phyloP scores from a whole-genome alignment of 37 sponge, comb jelly and placozoan genomes.

The Hexactinellida sp. region DNA sequence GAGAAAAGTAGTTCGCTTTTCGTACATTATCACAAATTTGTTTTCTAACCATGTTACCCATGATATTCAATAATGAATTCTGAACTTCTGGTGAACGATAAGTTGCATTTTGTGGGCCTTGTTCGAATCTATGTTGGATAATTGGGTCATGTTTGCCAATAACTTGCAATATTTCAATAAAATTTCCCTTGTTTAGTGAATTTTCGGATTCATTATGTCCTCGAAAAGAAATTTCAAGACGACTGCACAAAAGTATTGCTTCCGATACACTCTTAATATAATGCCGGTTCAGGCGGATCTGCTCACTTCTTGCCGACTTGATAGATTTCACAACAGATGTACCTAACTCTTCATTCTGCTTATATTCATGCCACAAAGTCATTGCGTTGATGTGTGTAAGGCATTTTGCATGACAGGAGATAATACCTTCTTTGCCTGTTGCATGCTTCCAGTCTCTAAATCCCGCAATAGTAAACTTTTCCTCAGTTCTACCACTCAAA shows the following conservation, averaged over 20 bases:
- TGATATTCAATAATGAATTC: not conserved
- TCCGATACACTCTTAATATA: slow-evolving; percentile 44
- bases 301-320: not conserved
- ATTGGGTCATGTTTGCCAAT: too few relatives aligned
- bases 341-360: not conserved
- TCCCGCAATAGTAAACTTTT: not conserved
- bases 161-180: too few relatives aligned
- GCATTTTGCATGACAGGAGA: too few relatives aligned
- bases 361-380: too few relatives aligned
- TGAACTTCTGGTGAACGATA: not conserved
- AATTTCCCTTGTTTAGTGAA: too few relatives aligned
- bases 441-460: slow-evolving; percentile 31
- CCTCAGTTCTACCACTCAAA: too few relatives aligned
- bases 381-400: too few relatives aligned
- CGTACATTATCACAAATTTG: not conserved
- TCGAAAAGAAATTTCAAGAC: slow-evolving; percentile 39
- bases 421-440: not conserved
- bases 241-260: slow-evolving; percentile 36
- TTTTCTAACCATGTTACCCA: not conserved
- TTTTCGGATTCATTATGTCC: slow-evolving; percentile 43
- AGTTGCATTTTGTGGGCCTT: not conserved
- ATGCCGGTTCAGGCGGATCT: slow-evolving; percentile 29
- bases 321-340: not conserved
- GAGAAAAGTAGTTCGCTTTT: not conserved
- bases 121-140: slow-evolving; percentile 18